phyloP scores from a whole-genome alignment of 2,797 vertebrate genomes.

The Columba guinea region DNA sequence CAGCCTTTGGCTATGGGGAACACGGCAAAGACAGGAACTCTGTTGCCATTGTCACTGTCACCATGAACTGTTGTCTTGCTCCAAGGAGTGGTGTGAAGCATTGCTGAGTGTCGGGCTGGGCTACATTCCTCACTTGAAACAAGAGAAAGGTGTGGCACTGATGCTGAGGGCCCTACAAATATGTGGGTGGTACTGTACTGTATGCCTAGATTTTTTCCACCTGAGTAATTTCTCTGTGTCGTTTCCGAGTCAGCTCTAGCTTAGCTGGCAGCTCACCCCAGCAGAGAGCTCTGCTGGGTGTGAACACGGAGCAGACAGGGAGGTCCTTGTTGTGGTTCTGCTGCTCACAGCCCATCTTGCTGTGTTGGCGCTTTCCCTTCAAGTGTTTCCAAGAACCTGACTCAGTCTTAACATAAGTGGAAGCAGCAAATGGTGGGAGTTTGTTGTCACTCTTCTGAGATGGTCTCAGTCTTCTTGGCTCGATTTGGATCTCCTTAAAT shows the following conservation, averaged over 20 bases:
- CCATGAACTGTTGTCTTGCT: constrained; percentile 6
- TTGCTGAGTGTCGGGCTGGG: constrained; percentile 13
- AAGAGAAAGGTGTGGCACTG: constrained; percentile 48
- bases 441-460: constrained; percentile 18
- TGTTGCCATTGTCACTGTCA: constrained; percentile 17
- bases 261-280: not conserved
- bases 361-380: constrained; percentile 44
- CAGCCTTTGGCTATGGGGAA: constrained; percentile 18
- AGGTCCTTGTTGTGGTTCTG: constrained; percentile 67
- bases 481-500: not conserved
- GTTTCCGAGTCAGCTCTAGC: constrained; percentile 33
- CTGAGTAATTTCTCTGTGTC: constrained; percentile 56
- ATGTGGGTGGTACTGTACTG: constrained; percentile 55
- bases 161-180: constrained; percentile 47
- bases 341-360: constrained; percentile 24
- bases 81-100: not conserved
- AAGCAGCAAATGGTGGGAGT: constrained; percentile 33
- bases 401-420: constrained; percentile 5
- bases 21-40: not conserved
- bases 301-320: constrained; percentile 54
- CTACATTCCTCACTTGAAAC: constrained; percentile 50
- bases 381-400: constrained; percentile 53
- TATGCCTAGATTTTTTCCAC: constrained; percentile 64
- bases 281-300: constrained; percentile 33
- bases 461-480: not conserved